Percentiles rank a stretch among this genome's conserved stretches.
phyloP scores from a whole-genome alignment of 2,797 vertebrate species.

The Parambassis ranga region DNA sequence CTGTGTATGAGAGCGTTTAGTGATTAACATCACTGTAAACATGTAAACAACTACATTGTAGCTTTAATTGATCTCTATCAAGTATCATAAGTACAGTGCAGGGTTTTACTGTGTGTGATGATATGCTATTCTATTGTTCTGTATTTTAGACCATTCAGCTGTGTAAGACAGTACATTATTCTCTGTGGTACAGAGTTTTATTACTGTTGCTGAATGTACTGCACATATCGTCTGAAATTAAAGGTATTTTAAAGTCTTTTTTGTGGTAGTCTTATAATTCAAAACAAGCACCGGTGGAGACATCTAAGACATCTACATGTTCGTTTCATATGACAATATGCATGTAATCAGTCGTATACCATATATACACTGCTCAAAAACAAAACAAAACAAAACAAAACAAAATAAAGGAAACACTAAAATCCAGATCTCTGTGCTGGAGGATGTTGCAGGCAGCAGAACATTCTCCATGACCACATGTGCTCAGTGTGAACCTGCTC shows the following conservation, averaged over 20 bases:
- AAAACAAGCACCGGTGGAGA: no score
- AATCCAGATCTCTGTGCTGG: no score
- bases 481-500: no score
- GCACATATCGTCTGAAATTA: conserved; percentile 58
- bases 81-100: background rate
- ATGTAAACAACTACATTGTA: background rate
- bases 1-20: no score
- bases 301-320: no score
- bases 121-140: conserved; percentile 12
- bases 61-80: conserved; percentile 3
- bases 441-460: no score
- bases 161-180: conserved; percentile 8
- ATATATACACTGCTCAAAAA: no score
- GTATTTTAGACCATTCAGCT: conserved; percentile 26
- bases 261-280: background rate
- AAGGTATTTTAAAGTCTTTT: conserved; percentile 29
- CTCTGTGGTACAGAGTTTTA: conserved; percentile 28
- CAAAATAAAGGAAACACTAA: no score
- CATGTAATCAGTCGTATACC: no score
- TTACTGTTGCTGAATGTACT: conserved; percentile 55
- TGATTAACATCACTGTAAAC: conserved; percentile 1
- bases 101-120: conserved; percentile 19
- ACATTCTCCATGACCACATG: no score
- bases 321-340: no score
- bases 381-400: no score